These are phyloP conservation scores for Drosophila sechellia DNA, from an alignment of 1,140 invertebrate genomes.

Conservation along the genomic window DNA sequence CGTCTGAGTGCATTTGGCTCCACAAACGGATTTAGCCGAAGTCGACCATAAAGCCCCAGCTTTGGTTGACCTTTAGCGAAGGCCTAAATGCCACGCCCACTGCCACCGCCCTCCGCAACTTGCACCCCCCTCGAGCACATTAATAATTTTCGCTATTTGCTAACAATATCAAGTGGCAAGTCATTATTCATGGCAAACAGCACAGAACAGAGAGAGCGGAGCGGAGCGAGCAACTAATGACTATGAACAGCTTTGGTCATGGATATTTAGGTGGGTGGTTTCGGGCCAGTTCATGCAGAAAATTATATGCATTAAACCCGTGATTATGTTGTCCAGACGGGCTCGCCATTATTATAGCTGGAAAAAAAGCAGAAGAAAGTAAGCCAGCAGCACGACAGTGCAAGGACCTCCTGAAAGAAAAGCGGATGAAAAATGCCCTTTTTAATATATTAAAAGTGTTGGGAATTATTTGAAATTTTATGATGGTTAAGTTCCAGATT, in stretches of 20 bases:
- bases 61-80: conserved; percentile 34
- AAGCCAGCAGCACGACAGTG: conserved; percentile 4
- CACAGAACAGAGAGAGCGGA: conserved; percentile 1
- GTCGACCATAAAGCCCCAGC: not conserved
- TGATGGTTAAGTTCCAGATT: too few species aligned
- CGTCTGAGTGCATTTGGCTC: not conserved
- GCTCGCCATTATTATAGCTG: conserved; percentile 62
- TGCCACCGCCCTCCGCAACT: too few species aligned
- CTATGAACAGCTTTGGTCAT: conserved; percentile 64
- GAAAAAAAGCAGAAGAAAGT: conserved; percentile 27
- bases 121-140: conserved; percentile 38
- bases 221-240: conserved; percentile 64
- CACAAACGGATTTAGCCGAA: not conserved
- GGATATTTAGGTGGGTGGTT: conserved; percentile 35
- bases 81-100: conserved; percentile 16
- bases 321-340: conserved; percentile 79
- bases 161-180: conserved; percentile 77
- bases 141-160: conserved; percentile 81
- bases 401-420: not conserved
- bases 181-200: conserved; percentile 74
- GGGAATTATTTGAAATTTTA: not conserved
- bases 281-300: conserved; percentile 75
- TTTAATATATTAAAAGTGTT: too few species aligned
- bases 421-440: conserved; percentile 5
- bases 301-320: conserved; percentile 82